phyloP scores from a whole-genome alignment of 2,113 vertebrate species.

The Burhinus bistriatus region DNA sequence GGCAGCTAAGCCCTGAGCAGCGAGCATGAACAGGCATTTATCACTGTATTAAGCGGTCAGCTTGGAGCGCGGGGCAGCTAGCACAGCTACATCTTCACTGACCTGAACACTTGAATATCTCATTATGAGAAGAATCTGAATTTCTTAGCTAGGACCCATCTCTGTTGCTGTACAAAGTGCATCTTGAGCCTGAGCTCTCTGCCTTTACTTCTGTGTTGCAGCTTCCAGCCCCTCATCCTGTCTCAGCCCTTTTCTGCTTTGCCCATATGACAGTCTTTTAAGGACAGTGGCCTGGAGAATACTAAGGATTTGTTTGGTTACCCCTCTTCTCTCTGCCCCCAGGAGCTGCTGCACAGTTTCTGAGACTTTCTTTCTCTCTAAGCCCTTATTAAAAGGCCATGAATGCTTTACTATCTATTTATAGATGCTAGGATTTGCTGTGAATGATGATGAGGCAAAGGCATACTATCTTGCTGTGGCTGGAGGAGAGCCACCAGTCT shows the following conservation, averaged over 20 bases:
- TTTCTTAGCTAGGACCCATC: not conserved
- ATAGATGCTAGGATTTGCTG: not conserved
- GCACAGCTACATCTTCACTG: not conserved
- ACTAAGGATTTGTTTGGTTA: not conserved
- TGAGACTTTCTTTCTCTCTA: not conserved
- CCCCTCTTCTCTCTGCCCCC: not conserved
- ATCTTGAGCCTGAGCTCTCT: not conserved
- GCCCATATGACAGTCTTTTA: not conserved
- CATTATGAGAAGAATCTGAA: not conserved
- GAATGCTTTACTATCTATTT: not conserved
- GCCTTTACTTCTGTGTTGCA: not conserved
- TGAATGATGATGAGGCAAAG: not conserved
- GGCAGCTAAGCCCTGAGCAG: not conserved
- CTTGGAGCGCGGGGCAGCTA: not conserved
- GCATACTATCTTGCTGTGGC: not conserved
- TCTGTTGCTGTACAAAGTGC: not conserved
- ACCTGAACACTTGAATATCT: not conserved
- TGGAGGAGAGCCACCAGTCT: not conserved
- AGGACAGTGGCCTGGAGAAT: not conserved
- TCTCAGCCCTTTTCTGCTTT: not conserved
- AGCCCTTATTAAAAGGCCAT: not conserved
- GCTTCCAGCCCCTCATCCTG: not conserved
- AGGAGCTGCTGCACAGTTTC: not conserved
- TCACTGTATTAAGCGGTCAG: not conserved
- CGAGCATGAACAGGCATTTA: not conserved